Conservation (phyloP, 2,797 vertebrate species). For the Fratercula arctica region DNA sequence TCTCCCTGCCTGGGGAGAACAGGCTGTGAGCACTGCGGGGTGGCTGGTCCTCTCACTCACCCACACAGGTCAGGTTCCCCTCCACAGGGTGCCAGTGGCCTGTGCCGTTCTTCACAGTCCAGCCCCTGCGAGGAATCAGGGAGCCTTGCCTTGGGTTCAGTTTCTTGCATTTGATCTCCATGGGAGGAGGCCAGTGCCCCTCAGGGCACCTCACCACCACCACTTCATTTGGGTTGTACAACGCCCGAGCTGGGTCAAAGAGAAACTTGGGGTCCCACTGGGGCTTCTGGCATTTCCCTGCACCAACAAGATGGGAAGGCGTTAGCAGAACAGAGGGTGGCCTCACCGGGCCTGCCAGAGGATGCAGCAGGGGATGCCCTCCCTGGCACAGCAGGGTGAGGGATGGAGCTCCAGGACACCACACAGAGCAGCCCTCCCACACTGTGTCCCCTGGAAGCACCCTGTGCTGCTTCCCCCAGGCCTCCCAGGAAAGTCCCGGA, state of each 20-base stretch:
- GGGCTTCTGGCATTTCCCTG: slow-evolving; percentile 40
- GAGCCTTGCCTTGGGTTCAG: too few relatives aligned
- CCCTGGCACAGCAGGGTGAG: neutral
- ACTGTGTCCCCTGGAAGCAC: fast-evolving
- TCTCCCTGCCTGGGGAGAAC: neutral
- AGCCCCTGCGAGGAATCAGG: neutral
- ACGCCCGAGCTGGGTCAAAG: neutral
- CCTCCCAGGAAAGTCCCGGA: neutral
- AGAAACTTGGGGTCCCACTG: neutral
- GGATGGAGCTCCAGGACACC: neutral
- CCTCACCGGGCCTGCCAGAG: neutral
- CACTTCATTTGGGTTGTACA: neutral
- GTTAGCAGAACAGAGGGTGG: neutral
- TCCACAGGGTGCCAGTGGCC: neutral
- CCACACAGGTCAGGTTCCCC: neutral
- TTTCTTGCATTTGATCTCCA: too few relatives aligned
- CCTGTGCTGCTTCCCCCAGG: fast-evolving
- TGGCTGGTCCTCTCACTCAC: neutral
- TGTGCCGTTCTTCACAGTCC: neutral
- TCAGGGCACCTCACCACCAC: neutral
- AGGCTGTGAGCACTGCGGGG: neutral
- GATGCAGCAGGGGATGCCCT: neutral
- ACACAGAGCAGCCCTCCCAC: neutral
- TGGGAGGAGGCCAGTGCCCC: neutral
- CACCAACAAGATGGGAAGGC: neutral